phyloP scores from a whole-genome alignment of 1,140 invertebrate species.

The Ceratina japonica region DNA sequence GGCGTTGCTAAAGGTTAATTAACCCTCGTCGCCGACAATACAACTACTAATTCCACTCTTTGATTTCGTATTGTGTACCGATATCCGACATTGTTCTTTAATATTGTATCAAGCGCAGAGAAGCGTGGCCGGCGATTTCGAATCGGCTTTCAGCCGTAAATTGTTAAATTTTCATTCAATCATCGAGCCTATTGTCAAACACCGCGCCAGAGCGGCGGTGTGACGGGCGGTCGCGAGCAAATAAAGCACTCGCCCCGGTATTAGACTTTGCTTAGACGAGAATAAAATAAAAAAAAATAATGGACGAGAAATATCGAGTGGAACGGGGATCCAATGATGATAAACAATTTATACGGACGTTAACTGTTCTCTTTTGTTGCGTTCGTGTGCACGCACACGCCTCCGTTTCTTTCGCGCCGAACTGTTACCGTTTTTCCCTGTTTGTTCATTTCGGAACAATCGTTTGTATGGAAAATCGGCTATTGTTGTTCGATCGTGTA shows the following conservation, averaged over 20 bases:
- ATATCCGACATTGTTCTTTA: slow-evolving; percentile 32
- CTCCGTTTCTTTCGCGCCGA: neutral
- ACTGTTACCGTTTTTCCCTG: neutral
- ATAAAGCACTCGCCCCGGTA: neutral
- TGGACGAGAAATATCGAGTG: neutral
- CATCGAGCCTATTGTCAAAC: slow-evolving; percentile 29
- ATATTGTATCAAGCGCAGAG: slow-evolving; percentile 3
- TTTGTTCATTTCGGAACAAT: neutral
- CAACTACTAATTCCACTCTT: slow-evolving; percentile 31
- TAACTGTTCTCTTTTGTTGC: neutral
- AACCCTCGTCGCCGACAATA: slow-evolving; percentile 14
- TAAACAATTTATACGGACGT: too few species aligned
- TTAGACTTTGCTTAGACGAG: neutral
- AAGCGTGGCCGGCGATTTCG: neutral
- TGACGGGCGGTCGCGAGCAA: neutral
- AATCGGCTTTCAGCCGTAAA: slow-evolving; percentile 21
- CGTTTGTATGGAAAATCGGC: neutral
- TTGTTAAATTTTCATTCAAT: slow-evolving; percentile 38
- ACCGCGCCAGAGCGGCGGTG: too few species aligned
- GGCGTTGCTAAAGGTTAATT: slow-evolving; percentile 6
- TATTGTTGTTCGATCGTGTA: neutral
- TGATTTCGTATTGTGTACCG: slow-evolving; percentile 27
- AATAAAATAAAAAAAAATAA: neutral
- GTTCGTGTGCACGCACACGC: too few species aligned
- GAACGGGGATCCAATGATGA: neutral